A percentile compares a stretch with the other conserved stretches of the same genome.
phyloP scores from a whole-genome alignment of 1,140 invertebrate species.

The Zaprionus gabonicus region DNA sequence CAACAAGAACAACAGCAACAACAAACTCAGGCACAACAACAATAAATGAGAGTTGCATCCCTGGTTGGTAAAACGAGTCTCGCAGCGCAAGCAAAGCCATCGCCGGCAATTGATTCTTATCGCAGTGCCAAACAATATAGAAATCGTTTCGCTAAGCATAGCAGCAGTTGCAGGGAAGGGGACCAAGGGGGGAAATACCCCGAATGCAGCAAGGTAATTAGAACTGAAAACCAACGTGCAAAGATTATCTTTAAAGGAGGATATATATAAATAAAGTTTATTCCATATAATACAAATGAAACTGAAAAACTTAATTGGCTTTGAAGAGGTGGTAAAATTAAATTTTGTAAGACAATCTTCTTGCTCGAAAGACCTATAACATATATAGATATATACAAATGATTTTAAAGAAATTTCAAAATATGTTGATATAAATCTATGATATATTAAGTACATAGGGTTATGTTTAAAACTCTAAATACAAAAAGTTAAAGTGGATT shows the following conservation, averaged over 20 bases:
- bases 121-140: conserved; percentile 26
- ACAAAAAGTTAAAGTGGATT: too few relatives aligned
- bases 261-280: background rate
- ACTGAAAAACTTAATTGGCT: background rate
- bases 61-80: conserved; percentile 49
- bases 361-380: too few relatives aligned
- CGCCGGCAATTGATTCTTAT: conserved; percentile 68
- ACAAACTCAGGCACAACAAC: conserved; percentile 24
- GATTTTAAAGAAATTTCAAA: too few relatives aligned
- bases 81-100: conserved; percentile 58
- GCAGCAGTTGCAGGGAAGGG: background rate
- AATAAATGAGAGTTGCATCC: conserved; percentile 1
- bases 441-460: too few relatives aligned
- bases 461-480: too few relatives aligned
- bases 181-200: background rate
- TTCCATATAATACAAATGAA: background rate
- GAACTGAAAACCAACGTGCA: background rate
- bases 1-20: conserved; percentile 35
- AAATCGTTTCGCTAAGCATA: conserved; percentile 29
- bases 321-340: background rate
- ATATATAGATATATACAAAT: too few relatives aligned
- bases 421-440: too few relatives aligned
- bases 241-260: background rate
- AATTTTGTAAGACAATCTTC: too few relatives aligned
- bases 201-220: background rate